These are phyloP conservation scores for Dryomyza anilis DNA, from an alignment of 2,888 invertebrate genomes.

Conservation along the genomic window DNA sequence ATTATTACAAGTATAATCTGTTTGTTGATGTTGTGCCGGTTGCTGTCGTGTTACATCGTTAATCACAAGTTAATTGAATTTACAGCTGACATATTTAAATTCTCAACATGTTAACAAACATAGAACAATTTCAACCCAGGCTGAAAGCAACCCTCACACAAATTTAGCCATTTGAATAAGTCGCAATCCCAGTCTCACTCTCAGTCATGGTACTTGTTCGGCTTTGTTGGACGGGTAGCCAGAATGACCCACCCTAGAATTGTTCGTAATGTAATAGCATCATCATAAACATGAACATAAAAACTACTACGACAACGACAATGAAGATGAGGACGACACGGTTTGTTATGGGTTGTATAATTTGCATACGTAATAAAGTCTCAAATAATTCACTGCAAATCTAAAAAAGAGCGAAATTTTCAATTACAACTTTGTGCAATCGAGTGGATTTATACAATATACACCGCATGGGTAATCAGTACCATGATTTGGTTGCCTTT, in stretches of 20 bases:
- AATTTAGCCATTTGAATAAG: too few species aligned
- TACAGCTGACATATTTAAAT: conserved; percentile 17
- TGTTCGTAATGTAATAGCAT: background rate
- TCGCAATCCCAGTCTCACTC: background rate
- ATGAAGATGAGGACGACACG: background rate
- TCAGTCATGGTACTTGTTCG: conserved; percentile 6
- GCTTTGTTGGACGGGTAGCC: background rate
- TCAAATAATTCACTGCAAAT: conserved; percentile 1
- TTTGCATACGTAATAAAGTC: conserved; percentile 19
- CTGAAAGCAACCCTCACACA: background rate
- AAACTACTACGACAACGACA: background rate
- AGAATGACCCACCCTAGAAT: background rate
- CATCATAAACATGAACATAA: background rate
- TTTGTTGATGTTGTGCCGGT: too few species aligned
- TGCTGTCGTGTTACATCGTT: conserved; percentile 10
- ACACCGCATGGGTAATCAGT: too few species aligned
- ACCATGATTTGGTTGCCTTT: too few species aligned
- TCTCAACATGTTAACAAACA: conserved; percentile 12
- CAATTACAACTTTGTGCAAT: conserved; percentile 18
- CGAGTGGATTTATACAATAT: background rate
- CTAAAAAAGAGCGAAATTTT: conserved; percentile 8
- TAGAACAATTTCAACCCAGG: background rate
- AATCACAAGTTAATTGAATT: conserved; percentile 26
- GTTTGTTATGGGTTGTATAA: conserved; percentile 10
- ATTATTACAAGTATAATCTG: too few species aligned